Base-by-base conservation (phyloP, 1,140 invertebrate genomes). In the Phocides pigmalion region DNA sequence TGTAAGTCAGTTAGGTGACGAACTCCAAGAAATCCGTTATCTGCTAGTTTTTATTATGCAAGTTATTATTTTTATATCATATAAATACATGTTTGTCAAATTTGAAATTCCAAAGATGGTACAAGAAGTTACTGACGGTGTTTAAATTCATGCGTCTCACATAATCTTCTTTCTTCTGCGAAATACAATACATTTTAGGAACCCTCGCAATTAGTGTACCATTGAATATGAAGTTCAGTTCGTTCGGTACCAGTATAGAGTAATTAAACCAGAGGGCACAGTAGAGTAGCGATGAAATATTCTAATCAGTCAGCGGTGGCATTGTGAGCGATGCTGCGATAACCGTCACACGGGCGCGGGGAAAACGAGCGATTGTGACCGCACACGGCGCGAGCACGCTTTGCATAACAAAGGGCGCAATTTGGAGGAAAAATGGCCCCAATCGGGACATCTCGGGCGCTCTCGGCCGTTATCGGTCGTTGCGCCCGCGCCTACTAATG, bases 381-480 rank as follows among this genome's bases (percentile, higher is more conserved):
- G 83, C 87, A 89, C 87, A 89, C 84, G 77, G 84, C 75, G 86
- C 77, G 65, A 68, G 78, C 79, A 79, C 83, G 84, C 84, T 89
- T 87, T 89, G 87, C 87, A 89, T 89, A 87, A 89, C 84, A 89
- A 89, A 89, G 83, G 83, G 72, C 79, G 83, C 87, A 89, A 89
- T 89, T 89, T 89, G 87, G 84, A 87, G 72, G 83, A 89, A 87
- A 87, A 89, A 89, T 89, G 83, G 83, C 63, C 76, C 54, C 87
- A 82, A 89, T 84, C 80, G 82, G 70, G 74, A 65, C 67, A 81
- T 79, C 80, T 83, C 74, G 77, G 74, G 46, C 65, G 64, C 53
- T 62, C 72, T 78, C 70, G 74, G 41, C 50, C 61, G 59, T 49
- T 72, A 72, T 76, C 72, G 65, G 72, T 59, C 63, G 58, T 42